Base-by-base conservation (phyloP, 1,140 invertebrate genomes). In the Leptestheria dahalacensis region DNA sequence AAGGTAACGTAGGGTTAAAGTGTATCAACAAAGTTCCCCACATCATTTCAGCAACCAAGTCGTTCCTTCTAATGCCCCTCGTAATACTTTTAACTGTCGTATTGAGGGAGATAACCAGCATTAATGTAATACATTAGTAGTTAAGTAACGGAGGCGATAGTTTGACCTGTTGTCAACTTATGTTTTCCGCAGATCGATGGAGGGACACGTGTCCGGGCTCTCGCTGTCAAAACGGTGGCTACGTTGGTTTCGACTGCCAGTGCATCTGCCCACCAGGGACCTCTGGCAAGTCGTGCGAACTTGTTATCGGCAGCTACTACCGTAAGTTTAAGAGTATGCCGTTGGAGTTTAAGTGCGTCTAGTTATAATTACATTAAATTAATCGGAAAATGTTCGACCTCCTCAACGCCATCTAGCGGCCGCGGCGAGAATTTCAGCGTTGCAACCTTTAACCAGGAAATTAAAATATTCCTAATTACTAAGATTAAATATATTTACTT, bases 241-340 rank as follows among this genome's bases (percentile, higher is more conserved):
- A 2, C 25, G 18, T 56, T 26, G 54, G 54, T 1, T 15, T 2
- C 18, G 12, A 2, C 11, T 56, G 54, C 3, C 9, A 11, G 9
- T 56, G 54, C 54, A 1, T 56, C 20, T 56, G 54, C 25, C 54
- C 54, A 12, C 20, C 20, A 23, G 54, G 54, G 3, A 56, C 54
- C 1, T 15, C 3, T 20, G 54, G 54, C 20, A 26, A 3, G 4
- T 11, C 1, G 1, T 56, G 54, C 25, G 54, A 24, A 1, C 21
- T 12, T 15, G 25, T 2, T 11, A 52, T 20, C 6, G 48, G 33
- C 33, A 41, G 15, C 33, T 41, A 41, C 15, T 41, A 41, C 33
- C 33, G 33, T 41, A 41, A 41, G 15, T 15, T 41, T 41, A 9
- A 41, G 15, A 41, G 6, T 41, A 9, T 41, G 33, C 33, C 15